phyloP scores from a whole-genome alignment of 2,113 vertebrate genomes.

The Ceratotherium simum region DNA sequence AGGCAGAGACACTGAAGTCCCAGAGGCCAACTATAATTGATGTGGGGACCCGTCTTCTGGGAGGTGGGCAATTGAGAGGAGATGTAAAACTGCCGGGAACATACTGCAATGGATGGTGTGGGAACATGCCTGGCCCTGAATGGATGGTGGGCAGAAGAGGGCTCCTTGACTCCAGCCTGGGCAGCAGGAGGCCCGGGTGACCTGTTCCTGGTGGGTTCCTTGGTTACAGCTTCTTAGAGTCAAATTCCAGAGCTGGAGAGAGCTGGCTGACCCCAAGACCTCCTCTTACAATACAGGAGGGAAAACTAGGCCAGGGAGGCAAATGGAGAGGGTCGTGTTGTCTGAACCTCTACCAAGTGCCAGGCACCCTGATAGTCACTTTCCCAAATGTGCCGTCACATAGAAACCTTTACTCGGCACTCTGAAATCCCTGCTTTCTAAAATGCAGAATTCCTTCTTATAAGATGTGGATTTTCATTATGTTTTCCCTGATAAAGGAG shows the following conservation, averaged over 20 bases:
- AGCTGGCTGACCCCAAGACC: background rate
- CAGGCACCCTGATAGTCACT: fast-evolving
- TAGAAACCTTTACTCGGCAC: background rate
- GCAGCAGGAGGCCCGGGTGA: background rate
- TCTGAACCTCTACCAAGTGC: background rate
- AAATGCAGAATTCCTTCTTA: background rate
- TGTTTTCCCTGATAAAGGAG: background rate
- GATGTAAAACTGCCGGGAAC: background rate
- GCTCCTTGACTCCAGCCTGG: background rate
- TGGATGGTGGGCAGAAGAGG: background rate
- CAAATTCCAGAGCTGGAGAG: background rate
- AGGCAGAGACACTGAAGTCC: too few relatives aligned
- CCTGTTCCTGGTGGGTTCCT: background rate
- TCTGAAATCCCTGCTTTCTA: background rate
- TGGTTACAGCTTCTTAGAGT: background rate
- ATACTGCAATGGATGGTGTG: background rate
- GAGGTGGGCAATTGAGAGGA: background rate
- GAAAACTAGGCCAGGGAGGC: background rate
- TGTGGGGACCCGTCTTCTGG: background rate
- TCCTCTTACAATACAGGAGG: background rate
- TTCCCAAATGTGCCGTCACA: background rate
- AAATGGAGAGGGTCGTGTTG: background rate
- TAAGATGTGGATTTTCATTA: background rate
- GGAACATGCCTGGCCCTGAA: background rate
- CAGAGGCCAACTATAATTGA: background rate